Percentiles rank a stretch among this genome's conserved stretches.
phyloP scores from a whole-genome alignment of 2,888 invertebrate genomes.

The Platycheirus albimanus region DNA sequence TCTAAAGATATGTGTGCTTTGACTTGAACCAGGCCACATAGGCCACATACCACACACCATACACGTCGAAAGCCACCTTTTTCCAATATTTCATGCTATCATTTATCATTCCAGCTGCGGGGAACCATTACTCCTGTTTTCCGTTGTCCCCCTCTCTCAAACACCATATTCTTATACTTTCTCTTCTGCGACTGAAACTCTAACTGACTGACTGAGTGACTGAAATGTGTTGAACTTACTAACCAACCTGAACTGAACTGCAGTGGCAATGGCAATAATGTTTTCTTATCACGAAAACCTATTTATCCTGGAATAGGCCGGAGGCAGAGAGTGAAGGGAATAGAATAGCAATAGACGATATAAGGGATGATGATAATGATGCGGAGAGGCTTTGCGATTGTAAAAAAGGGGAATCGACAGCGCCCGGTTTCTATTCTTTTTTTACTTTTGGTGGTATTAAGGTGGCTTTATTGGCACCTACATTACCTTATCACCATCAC shows the following conservation, averaged over 20 bases:
- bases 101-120: constrained; percentile 69
- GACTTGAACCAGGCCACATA: constrained; percentile 5
- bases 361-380: constrained; percentile 68
- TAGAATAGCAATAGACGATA: constrained; percentile 5
- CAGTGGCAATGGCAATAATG: constrained; percentile 72
- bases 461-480: constrained; percentile 71
- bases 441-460: constrained; percentile 61
- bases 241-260: constrained; percentile 40
- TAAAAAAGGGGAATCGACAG: constrained; percentile 71
- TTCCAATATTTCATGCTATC: constrained; percentile 67
- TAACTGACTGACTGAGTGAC: constrained; percentile 55
- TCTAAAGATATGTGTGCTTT: constrained; percentile 33
- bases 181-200: background rate
- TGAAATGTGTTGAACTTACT: constrained; percentile 53
- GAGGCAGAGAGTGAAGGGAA: background rate
- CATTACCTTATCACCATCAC: constrained; percentile 71
- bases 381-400: constrained; percentile 64
- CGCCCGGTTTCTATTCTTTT: constrained; percentile 70
- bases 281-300: constrained; percentile 80
- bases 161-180: background rate
- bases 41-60: background rate
- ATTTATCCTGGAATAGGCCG: constrained; percentile 76
- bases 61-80: constrained; percentile 57
- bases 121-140: constrained; percentile 31
- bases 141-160: background rate